Percentiles rank a stretch among this genome's conserved stretches.
These are phyloP conservation scores for Lasius platythorax DNA, from an alignment of 2,888 invertebrate species.

Conservation along the genomic window DNA sequence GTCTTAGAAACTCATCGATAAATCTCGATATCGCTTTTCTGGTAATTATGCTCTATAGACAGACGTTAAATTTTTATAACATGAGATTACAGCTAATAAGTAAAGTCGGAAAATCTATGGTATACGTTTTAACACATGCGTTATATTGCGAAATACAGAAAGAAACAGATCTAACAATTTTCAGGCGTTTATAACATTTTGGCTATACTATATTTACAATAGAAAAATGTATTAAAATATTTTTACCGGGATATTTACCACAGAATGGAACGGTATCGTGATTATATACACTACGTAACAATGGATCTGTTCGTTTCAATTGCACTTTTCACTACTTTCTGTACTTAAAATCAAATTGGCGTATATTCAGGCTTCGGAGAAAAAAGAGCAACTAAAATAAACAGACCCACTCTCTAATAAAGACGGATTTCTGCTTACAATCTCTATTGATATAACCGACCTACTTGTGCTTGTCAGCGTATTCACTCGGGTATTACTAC, in stretches of 20 bases:
- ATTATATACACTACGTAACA: constrained; percentile 40
- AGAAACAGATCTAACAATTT: constrained; percentile 1
- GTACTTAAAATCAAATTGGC: constrained; percentile 18
- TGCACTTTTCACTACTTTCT: constrained; percentile 14
- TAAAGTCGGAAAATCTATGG: constrained; percentile 26
- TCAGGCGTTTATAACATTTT: constrained; percentile 36
- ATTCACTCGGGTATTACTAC: not conserved
- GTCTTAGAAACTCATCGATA: constrained; percentile 77
- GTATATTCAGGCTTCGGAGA: not conserved
- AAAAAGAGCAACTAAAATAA: constrained; percentile 25
- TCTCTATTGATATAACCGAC: constrained; percentile 25
- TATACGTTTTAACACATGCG: constrained; percentile 17
- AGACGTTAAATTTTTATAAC: constrained; percentile 34
- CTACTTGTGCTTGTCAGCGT: constrained; percentile 1
- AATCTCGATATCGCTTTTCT: constrained; percentile 32
- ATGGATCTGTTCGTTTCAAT: constrained; percentile 26
- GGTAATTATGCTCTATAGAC: constrained; percentile 39
- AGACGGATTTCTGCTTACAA: constrained; percentile 36
- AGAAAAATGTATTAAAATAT: constrained; percentile 62
- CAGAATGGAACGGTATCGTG: constrained; percentile 11
- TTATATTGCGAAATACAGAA: constrained; percentile 3
- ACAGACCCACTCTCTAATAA: constrained; percentile 29
- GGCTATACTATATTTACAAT: constrained; percentile 47
- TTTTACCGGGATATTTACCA: constrained; percentile 25
- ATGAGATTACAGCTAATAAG: constrained; percentile 33